A percentile compares a stretch with the other conserved stretches of the same genome.
phyloP scores from a whole-genome alignment of 2,888 invertebrate genomes.

The Stenurella melanura region DNA sequence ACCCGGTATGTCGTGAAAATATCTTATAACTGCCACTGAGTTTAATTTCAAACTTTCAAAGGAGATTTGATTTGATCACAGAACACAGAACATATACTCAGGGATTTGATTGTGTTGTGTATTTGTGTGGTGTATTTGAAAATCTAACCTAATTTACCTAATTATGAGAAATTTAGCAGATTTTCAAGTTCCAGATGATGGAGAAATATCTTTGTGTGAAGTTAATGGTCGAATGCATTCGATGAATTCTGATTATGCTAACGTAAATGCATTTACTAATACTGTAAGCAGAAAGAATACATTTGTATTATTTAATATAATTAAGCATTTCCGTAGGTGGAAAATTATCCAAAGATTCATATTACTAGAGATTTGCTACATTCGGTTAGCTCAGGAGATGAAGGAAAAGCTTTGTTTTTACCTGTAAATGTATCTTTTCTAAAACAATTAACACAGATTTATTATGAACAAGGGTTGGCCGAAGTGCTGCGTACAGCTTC shows the following conservation, averaged over 20 bases:
- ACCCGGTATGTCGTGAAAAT: no score
- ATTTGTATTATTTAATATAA: neutral
- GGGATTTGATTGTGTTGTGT: no score
- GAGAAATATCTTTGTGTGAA: slow-evolving; percentile 79
- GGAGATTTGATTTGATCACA: no score
- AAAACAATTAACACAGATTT: slow-evolving; percentile 84
- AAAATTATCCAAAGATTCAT: slow-evolving; percentile 82
- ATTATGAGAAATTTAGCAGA: slow-evolving; percentile 66
- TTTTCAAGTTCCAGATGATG: slow-evolving; percentile 68
- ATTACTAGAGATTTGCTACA: slow-evolving; percentile 80
- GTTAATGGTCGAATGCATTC: slow-evolving; percentile 79
- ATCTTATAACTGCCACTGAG: no score
- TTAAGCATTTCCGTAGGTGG: slow-evolving; percentile 73
- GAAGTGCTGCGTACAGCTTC: slow-evolving; percentile 81
- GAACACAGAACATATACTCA: no score
- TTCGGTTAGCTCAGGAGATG: slow-evolving; percentile 76
- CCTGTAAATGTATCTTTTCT: slow-evolving; percentile 83
- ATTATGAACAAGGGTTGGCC: slow-evolving; percentile 84
- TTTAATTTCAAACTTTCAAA: no score
- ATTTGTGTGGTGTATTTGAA: no score
- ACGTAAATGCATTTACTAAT: slow-evolving; percentile 77
- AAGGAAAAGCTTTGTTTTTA: slow-evolving; percentile 76
- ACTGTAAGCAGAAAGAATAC: slow-evolving; percentile 72
- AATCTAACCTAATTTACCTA: neutral
- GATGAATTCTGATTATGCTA: slow-evolving; percentile 76